These are phyloP conservation scores for Setipinna tenuifilis DNA, from an alignment of 2,797 vertebrate species.

Conservation along the genomic window DNA sequence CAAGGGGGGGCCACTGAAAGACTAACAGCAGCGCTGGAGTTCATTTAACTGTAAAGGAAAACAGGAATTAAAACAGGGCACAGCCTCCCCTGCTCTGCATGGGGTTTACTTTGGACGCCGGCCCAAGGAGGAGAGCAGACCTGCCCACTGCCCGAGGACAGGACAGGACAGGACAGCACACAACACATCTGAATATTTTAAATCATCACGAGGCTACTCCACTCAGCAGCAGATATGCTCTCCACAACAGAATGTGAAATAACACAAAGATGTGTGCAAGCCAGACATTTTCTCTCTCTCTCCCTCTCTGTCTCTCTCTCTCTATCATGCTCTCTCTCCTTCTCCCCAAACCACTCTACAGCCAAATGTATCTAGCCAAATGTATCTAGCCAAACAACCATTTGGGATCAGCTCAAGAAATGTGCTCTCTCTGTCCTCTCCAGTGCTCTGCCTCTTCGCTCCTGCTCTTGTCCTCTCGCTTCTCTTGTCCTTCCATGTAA, in stretches of 20 bases:
- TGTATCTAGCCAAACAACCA: neutral
- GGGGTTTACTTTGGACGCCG: neutral
- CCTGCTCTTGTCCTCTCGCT: neutral
- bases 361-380: conserved; percentile 19
- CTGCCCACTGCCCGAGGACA: neutral
- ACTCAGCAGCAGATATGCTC: neutral
- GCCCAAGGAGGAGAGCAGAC: neutral
- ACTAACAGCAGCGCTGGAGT: conserved; percentile 9
- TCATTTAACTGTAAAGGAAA: conserved; percentile 26
- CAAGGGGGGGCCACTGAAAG: neutral
- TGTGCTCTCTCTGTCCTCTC: neutral
- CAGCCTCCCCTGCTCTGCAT: neutral
- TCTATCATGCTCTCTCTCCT: neutral
- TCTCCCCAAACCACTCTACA: no score
- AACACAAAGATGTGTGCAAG: neutral
- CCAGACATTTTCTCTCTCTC: neutral
- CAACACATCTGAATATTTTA: neutral
- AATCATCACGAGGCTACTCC: neutral
- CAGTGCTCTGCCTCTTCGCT: conserved; percentile 15
- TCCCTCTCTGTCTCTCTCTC: neutral
- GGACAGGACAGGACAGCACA: neutral
- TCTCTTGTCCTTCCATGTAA: conserved; percentile 38
- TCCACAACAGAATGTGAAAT: neutral
- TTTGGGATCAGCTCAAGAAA: neutral
- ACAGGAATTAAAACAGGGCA: conserved; percentile 21